Evolutionary conservation across 2,888 invertebrate species (phyloP).

Genomic region (Resseliella maxima): DNA sequence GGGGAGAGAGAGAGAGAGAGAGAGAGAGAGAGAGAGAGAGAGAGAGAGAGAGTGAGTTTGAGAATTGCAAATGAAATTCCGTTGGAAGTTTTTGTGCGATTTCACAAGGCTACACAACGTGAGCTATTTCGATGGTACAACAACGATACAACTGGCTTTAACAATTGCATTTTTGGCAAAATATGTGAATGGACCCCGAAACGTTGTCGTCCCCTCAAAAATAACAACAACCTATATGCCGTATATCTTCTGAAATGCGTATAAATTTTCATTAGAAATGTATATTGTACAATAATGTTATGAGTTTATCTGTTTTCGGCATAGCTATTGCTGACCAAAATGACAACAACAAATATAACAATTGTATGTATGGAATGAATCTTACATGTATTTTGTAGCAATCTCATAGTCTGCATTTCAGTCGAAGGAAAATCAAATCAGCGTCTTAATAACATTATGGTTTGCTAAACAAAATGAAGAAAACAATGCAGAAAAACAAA

Average conservation of each 20-base stretch:
- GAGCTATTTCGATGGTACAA: not conserved
- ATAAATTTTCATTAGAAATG: slow-evolving; percentile 55
- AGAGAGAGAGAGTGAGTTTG: not conserved
- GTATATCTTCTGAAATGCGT: slow-evolving; percentile 39
- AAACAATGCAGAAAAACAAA: slow-evolving; percentile 28
- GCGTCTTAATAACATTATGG: slow-evolving; percentile 56
- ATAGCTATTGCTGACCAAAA: not conserved
- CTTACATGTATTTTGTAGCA: too few relatives aligned
- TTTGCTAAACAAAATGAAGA: not conserved
- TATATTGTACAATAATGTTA: slow-evolving; percentile 52
- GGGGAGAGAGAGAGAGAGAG: not conserved
- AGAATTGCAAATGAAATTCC: slow-evolving; percentile 47
- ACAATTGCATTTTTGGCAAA: slow-evolving; percentile 50
- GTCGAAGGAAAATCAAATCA: slow-evolving; percentile 54
- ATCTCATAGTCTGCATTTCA: not conserved
- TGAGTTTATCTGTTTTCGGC: slow-evolving; percentile 52
- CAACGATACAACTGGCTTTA: not conserved
- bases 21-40: not conserved
- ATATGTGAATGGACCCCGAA: not conserved
- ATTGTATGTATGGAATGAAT: too few relatives aligned
- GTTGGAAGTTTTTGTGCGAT: slow-evolving; percentile 9
- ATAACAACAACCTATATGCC: not conserved
- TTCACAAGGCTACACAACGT: not conserved
- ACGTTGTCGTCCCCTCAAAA: not conserved
- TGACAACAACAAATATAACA: slow-evolving; percentile 17